Conservation (phyloP, 1,140 invertebrate genomes). For the Chionoecetes opilio region DNA sequence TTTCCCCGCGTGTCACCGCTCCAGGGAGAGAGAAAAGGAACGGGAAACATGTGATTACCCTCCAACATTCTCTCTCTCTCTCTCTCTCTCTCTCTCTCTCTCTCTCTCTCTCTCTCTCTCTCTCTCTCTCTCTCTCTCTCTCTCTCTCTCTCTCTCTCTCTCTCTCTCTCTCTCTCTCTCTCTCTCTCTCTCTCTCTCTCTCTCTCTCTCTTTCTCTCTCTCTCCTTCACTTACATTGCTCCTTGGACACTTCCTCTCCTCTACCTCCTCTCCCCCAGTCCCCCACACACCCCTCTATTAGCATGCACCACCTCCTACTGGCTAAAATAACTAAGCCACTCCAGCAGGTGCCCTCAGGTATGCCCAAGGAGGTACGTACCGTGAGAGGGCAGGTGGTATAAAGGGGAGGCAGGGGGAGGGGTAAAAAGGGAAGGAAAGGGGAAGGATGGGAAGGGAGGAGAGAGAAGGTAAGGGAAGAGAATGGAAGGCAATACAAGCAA, state of each 20-base stretch:
- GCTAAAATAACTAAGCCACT: conserved; percentile 35
- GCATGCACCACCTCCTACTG: conserved; percentile 43
- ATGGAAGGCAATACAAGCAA: neutral
- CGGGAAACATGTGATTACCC: conserved; percentile 18
- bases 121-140: conserved; percentile 8
- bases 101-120: conserved; percentile 8
- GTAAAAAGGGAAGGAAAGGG: neutral
- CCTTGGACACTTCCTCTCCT: neutral
- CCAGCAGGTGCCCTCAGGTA: neutral
- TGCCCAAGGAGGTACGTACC: neutral
- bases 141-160: neutral
- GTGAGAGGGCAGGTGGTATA: neutral
- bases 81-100: conserved; percentile 8
- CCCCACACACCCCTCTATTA: neutral
- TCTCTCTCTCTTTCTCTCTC: neutral
- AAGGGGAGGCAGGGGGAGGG: neutral
- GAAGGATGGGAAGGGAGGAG: neutral
- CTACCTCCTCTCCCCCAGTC: neutral
- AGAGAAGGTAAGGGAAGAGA: neutral
- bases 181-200: conserved; percentile 24
- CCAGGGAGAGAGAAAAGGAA: neutral
- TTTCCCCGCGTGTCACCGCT: conserved; percentile 14
- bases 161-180: neutral
- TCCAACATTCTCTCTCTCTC: neutral
- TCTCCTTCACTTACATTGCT: neutral